Base-by-base conservation (phyloP, 2,888 invertebrate genomes). In the Pterobdella sp. region DNA sequence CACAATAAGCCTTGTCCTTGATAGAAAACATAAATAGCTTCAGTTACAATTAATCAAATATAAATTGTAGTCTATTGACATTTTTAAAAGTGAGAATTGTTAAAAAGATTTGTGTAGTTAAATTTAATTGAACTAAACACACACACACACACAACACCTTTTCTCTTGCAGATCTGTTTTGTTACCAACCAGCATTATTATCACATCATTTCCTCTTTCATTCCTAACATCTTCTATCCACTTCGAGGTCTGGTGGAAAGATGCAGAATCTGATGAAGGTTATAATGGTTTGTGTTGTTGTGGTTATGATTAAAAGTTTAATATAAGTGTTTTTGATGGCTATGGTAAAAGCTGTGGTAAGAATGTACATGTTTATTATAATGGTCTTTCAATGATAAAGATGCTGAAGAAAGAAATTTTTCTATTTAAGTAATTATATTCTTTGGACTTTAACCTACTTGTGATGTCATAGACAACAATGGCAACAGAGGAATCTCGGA, bases 171-270 rank as follows among this genome's bases (percentile, higher is more conserved):
- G 88, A 87, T 98, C 98, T 79, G 97, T 97, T 88, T 98, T 98
- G 88, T 98, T 98, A 82, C 97, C 97, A 78, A 98, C 84, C 65
- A 98, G 88, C 96, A 98, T 97, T 80, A 98, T 98, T 83, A 98
- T 97, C 79, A 98, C 97, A 87, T 98, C 97, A 83, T 93, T 94
- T 77, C 97, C 97, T 81, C 97, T 89, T 86, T 98, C 97, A 80
- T 96, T 97, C 86, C 97, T 89, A 73, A 98, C 98, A 87, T 98
- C 97, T 85, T 98, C 97, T 83, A 98, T 97, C 98, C 98, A 98
- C 86, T 97, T 97, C 74, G 96, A 96, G 78, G 97, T 98, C 87
- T 97, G 97, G 86, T 96, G 96, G 89, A 97, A 98, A 82, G 96
- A 97, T 87, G 96, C 82, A 67, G 82, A 81, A 80, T 83, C 82